Evolutionary conservation across 2,888 invertebrate species (phyloP).

Genomic region (Orthosia incerta): DNA sequence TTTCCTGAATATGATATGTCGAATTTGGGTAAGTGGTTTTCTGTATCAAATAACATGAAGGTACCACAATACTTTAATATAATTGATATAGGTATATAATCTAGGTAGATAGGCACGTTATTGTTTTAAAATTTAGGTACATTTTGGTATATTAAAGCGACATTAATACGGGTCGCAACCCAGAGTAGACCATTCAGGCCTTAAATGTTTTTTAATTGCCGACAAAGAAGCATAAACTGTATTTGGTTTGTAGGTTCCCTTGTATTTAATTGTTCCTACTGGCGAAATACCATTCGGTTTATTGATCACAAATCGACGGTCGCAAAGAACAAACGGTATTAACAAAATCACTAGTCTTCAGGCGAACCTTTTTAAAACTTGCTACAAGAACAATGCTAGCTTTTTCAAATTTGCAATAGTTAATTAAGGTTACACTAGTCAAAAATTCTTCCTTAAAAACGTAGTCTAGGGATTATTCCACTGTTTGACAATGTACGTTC

Average conservation of each 20-base stretch:
- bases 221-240: not conserved
- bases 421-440: too few species aligned
- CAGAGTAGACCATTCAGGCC: not conserved
- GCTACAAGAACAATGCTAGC: too few species aligned
- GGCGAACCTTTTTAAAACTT: too few species aligned
- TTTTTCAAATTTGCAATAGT: too few species aligned
- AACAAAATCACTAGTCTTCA: too few species aligned
- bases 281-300: not conserved
- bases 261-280: not conserved
- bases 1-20: constrained; percentile 47
- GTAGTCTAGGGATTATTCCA: too few species aligned
- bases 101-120: constrained; percentile 21
- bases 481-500: too few species aligned
- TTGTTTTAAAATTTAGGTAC: too few species aligned
- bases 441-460: too few species aligned
- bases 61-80: constrained; percentile 37
- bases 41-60: constrained; percentile 47
- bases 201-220: constrained; percentile 6
- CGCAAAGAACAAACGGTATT: too few species aligned
- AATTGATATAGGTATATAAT: constrained; percentile 36
- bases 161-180: constrained; percentile 19
- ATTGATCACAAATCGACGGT: not conserved
- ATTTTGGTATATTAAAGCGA: constrained; percentile 10
- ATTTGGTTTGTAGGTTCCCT: not conserved
- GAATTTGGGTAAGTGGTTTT: constrained; percentile 51